phyloP scores from a whole-genome alignment of 2,113 vertebrate species.

The Pardalotus punctatus region DNA sequence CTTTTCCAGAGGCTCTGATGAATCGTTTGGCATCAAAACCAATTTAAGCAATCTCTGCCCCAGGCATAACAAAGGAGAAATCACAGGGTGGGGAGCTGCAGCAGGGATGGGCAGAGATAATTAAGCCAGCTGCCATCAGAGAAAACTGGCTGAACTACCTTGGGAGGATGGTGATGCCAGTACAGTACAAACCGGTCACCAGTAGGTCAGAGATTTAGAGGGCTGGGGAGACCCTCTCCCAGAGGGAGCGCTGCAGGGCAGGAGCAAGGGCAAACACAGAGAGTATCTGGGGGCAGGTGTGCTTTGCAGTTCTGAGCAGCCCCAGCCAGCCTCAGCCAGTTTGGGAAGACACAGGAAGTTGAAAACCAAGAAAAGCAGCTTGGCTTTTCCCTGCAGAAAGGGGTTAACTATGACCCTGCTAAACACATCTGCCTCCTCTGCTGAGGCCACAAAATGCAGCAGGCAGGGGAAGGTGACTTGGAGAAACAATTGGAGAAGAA shows the following conservation, averaged over 20 bases:
- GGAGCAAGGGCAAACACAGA: background rate
- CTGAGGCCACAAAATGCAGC: background rate
- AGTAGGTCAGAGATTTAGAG: background rate
- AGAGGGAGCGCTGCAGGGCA: accelerated
- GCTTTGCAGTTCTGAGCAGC: background rate
- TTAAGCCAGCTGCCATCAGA: background rate
- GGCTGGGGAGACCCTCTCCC: background rate
- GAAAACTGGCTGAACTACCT: background rate
- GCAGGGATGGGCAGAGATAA: background rate
- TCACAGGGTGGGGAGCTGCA: background rate
- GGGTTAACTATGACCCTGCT: background rate
- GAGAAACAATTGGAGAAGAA: background rate
- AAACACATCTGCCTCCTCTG: background rate
- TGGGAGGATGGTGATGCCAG: background rate
- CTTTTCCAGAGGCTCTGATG: constrained; percentile 21
- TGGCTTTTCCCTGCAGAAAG: background rate
- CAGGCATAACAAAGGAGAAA: constrained; percentile 20
- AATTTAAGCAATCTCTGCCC: constrained; percentile 34
- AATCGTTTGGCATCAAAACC: background rate
- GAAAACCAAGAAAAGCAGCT: background rate
- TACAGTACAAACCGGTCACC: background rate
- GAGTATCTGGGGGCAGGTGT: accelerated
- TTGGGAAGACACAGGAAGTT: background rate
- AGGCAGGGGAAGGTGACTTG: background rate
- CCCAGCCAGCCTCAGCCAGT: background rate